Evolutionary conservation across 1,140 invertebrate species (phyloP).

Genomic region (Drosophila pallidifrons): DNA sequence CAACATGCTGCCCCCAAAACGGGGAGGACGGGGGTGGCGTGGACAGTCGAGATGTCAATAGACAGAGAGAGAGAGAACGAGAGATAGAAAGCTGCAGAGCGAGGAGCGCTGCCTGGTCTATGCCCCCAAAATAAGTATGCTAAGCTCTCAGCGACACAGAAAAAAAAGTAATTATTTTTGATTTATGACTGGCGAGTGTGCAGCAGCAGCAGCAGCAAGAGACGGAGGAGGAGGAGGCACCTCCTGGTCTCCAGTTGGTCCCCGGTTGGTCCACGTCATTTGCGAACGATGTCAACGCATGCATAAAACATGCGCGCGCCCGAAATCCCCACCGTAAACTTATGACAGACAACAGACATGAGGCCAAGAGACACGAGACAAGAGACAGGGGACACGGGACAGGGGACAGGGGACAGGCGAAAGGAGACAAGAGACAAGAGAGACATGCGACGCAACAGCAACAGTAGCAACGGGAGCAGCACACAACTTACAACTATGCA

Average conservation of each 20-base stretch:
- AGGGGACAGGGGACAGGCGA: too few species aligned
- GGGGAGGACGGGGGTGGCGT: neutral
- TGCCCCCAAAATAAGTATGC: constrained; percentile 40
- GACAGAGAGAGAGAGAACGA: too few species aligned
- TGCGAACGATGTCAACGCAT: constrained; percentile 81
- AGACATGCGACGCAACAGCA: neutral
- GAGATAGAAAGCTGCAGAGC: too few species aligned
- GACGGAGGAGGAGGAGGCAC: neutral
- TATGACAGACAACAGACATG: constrained; percentile 49
- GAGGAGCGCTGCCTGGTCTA: too few species aligned
- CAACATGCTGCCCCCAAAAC: constrained; percentile 10
- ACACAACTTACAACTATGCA: constrained; percentile 74
- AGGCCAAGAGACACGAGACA: constrained; percentile 28
- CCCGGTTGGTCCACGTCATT: constrained; percentile 62
- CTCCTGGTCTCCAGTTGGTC: neutral
- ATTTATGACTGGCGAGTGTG: constrained; percentile 63
- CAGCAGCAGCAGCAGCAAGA: constrained; percentile 45
- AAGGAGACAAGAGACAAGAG: too few species aligned
- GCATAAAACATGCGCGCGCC: constrained; percentile 69
- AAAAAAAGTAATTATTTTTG: constrained; percentile 78
- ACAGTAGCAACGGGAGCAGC: neutral
- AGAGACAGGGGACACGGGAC: constrained; percentile 38
- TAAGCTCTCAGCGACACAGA: constrained; percentile 46
- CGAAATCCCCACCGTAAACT: constrained; percentile 42
- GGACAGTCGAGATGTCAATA: neutral